A percentile compares a stretch with the other conserved stretches of the same genome.
Evolutionary conservation across 2,888 invertebrate species (phyloP).

Genomic region (Emmelina monodactyla): DNA sequence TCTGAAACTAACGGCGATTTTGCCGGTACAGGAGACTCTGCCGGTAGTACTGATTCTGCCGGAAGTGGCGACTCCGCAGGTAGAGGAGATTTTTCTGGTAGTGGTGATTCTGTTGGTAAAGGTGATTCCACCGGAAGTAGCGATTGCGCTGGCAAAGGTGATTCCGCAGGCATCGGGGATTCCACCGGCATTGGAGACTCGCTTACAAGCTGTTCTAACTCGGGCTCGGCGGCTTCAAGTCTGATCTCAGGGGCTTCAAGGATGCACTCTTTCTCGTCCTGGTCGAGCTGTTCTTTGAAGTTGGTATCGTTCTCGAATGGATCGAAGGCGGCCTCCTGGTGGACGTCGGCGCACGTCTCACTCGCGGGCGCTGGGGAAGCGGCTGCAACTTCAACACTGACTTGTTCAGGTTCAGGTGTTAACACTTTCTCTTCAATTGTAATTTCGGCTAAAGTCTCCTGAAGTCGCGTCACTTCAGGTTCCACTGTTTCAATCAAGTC

Average conservation of each 20-base stretch:
- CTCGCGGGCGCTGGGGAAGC: constrained; percentile 22
- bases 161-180: constrained; percentile 8
- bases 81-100: constrained; percentile 18
- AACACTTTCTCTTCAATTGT: neutral
- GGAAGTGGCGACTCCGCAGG: constrained; percentile 16
- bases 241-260: constrained; percentile 14
- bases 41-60: constrained; percentile 15
- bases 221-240: constrained; percentile 8
- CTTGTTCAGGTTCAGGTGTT: constrained; percentile 17
- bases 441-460: constrained; percentile 10
- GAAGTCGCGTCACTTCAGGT: constrained; percentile 1
- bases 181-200: neutral
- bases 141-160: constrained; percentile 11
- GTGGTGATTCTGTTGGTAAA: constrained; percentile 13
- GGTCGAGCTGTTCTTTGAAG: constrained; percentile 4
- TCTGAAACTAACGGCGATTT: constrained; percentile 20
- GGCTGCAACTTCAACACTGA: constrained; percentile 6
- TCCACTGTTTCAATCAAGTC: neutral
- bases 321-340: constrained; percentile 16
- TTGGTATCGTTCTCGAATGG: constrained; percentile 13
- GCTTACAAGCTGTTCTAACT: neutral
- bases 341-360: constrained; percentile 24
- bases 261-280: constrained; percentile 9
- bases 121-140: constrained; percentile 13
- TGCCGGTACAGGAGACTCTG: constrained; percentile 16